Base-by-base conservation (phyloP, 2,113 vertebrate genomes). In the Psophia crepitans region DNA sequence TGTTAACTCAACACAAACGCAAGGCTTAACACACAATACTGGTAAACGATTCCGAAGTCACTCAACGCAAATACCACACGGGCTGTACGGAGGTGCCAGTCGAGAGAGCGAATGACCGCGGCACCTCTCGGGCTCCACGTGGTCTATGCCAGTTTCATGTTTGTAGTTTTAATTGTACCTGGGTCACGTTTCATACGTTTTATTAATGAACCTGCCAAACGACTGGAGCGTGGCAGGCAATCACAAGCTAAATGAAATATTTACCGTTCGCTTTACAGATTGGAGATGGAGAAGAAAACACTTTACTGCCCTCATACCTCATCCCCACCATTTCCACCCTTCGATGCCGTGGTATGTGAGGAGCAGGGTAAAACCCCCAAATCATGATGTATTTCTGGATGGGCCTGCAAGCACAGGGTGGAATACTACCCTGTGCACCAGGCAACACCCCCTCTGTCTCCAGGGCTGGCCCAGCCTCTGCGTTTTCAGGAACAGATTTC, bases 1-100 rank as follows among this genome's bases (percentile, higher is more conserved):
- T 87, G 93, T 96, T 93, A 97, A 93, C 91, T 76, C 78, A 63
- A 30, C 60, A 69, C 43, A 43, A 43, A 43, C 43, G 14, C 43
- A 43, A 43, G 85, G 26, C 69, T 79, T 63, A 77, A 90, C 90
- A 39, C 63, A 69, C 77, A 58, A 65, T 20, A 13, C 39, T 66
- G 17, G 74, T 44, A 57, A 82, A 49, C 1, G 0, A 4, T 75
- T 84, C 65, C 33, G n/a, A 37, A 89, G 57, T 37, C 30, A 1
- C 46, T 21, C 56, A 24, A 58, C 2, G 1, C 20, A 28, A 79
- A 32, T 2, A 32, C 11, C 6, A 16, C n/a, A 1, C 2, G 32
- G 57, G 44, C 14, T 53, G 48, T 4, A 22, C 5, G 1, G 14
- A 53, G n/a, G 63, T 2, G 1, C 30, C 24, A 51, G 39, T 20